A percentile compares a stretch with the other conserved stretches of the same genome.
Conservation (phyloP, 2,113 vertebrate genomes). For the Pterocles burchelli region DNA sequence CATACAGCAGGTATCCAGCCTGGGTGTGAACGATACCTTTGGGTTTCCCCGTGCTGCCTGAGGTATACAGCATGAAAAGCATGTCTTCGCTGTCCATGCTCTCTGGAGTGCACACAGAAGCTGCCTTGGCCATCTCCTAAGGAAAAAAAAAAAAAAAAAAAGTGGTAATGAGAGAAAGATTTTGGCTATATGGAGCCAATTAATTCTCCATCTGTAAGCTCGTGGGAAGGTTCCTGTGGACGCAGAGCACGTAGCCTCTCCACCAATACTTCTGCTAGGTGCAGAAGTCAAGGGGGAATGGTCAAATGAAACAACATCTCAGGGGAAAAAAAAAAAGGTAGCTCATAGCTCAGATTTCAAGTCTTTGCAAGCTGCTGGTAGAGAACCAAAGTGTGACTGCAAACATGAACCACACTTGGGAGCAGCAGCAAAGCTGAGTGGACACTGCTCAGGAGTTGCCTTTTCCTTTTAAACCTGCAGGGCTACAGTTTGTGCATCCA, state of each 20-base stretch:
- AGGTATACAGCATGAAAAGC: conserved; percentile 91
- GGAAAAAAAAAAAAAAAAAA: background rate
- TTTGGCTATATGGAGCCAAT: background rate
- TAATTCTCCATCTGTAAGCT: background rate
- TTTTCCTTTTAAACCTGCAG: background rate
- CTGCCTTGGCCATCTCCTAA: conserved; percentile 85
- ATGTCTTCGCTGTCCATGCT: conserved; percentile 88
- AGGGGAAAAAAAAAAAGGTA: background rate
- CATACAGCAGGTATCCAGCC: conserved; percentile 90
- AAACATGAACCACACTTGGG: background rate
- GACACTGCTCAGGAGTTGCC: background rate
- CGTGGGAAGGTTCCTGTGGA: background rate
- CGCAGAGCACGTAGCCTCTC: background rate
- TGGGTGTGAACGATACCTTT: conserved; percentile 91
- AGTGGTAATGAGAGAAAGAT: background rate
- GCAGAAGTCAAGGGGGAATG: background rate
- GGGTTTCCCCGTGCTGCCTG: conserved; percentile 89
- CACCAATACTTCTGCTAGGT: background rate
- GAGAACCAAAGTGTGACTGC: background rate
- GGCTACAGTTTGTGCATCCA: background rate
- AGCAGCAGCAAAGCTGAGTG: background rate
- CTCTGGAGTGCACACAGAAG: conserved; percentile 78
- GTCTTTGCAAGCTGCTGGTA: background rate
- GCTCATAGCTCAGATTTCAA: background rate
- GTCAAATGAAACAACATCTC: background rate